These are phyloP conservation scores for Drosophila atroscutellata DNA, from an alignment of 2,888 invertebrate species.

Conservation along the genomic window DNA sequence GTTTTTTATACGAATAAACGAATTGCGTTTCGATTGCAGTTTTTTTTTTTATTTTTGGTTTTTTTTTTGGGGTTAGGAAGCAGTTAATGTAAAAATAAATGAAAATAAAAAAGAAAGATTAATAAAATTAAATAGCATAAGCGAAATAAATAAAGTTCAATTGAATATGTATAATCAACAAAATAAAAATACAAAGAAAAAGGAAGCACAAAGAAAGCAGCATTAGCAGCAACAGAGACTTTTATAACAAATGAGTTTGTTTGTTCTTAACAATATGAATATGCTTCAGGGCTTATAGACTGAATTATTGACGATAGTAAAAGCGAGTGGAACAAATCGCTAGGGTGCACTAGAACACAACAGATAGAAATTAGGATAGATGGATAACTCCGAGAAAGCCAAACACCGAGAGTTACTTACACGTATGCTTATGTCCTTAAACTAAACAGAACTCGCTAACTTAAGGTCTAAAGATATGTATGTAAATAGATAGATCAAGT, in stretches of 20 bases:
- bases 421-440: slow-evolving; percentile 38
- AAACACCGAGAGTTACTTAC: slow-evolving; percentile 70
- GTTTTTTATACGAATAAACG: slow-evolving; percentile 28
- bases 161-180: slow-evolving; percentile 25
- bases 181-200: slow-evolving; percentile 27
- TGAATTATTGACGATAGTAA: slow-evolving; percentile 30
- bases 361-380: slow-evolving; percentile 34
- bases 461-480: slow-evolving; percentile 39
- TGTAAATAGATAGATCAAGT: slow-evolving; percentile 3
- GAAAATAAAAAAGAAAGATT: slow-evolving; percentile 56
- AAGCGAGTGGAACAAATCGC: slow-evolving; percentile 29
- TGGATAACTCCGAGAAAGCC: slow-evolving; percentile 55
- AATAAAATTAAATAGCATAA: slow-evolving; percentile 57
- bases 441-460: slow-evolving; percentile 55
- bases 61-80: slow-evolving; percentile 69
- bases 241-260: slow-evolving; percentile 29
- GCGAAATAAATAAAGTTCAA: slow-evolving; percentile 20
- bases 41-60: slow-evolving; percentile 50
- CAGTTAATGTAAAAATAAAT: slow-evolving; percentile 63
- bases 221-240: slow-evolving; percentile 42
- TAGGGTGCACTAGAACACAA: slow-evolving; percentile 53
- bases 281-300: slow-evolving; percentile 9
- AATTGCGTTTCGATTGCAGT: slow-evolving; percentile 72
- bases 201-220: slow-evolving; percentile 60
- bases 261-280: slow-evolving; percentile 15